These are phyloP conservation scores for Semicossyphus pulcher DNA, from an alignment of 2,113 vertebrate species.

Conservation along the genomic window DNA sequence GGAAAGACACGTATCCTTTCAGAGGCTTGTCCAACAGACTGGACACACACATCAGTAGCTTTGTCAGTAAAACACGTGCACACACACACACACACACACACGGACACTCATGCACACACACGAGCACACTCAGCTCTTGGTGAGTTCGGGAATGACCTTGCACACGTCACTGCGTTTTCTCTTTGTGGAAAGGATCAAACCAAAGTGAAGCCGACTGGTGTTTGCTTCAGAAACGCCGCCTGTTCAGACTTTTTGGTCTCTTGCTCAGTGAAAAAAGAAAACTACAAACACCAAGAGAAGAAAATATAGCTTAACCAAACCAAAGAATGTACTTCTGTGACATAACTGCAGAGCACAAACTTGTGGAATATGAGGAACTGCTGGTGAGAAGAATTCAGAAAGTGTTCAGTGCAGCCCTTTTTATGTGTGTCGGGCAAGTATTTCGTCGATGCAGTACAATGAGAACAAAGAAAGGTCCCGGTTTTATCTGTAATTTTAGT, in stretches of 20 bases:
- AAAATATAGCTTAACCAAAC: slow-evolving; percentile 20
- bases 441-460: slow-evolving; percentile 27
- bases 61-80: slow-evolving; percentile 42
- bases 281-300: not conserved
- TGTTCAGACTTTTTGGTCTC: slow-evolving; percentile 23
- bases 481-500: slow-evolving; percentile 4
- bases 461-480: not conserved
- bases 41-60: slow-evolving; percentile 74
- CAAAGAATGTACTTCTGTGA: slow-evolving; percentile 17
- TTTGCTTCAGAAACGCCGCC: not conserved
- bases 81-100: slow-evolving; percentile 31
- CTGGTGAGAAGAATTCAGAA: slow-evolving; percentile 43
- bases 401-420: slow-evolving; percentile 77
- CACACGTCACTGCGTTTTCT: slow-evolving; percentile 30
- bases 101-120: slow-evolving; percentile 6
- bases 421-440: slow-evolving; percentile 41
- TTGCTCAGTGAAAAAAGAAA: slow-evolving; percentile 6
- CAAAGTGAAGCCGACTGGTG: slow-evolving; percentile 37
- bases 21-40: slow-evolving; percentile 27
- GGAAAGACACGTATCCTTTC: slow-evolving; percentile 14
- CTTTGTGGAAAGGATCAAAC: slow-evolving; percentile 49
- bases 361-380: slow-evolving; percentile 30
- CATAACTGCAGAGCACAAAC: slow-evolving; percentile 28
- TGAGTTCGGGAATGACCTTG: not conserved
- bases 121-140: slow-evolving; percentile 4